Evolutionary conservation across 2,113 vertebrate species (phyloP), one percentile per base, ranked within the genome.

Genomic region (Campylorhamphus procurvoides): DNA sequence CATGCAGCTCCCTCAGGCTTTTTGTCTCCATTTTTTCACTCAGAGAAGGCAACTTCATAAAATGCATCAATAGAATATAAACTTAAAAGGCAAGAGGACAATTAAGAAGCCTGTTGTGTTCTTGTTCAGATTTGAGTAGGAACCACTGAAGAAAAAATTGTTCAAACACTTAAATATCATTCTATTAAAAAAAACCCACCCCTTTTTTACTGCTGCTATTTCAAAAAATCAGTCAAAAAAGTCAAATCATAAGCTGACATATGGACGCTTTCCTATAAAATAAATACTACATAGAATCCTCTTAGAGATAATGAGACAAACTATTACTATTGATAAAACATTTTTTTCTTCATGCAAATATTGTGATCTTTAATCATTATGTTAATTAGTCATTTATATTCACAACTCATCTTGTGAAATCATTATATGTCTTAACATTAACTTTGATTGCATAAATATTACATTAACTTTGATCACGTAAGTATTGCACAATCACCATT

Each of bases 391-490:
- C 94, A 98, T 98, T 97, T 97, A 97, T 97, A 98, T 98, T 98
- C 97, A 97, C 86, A 87, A 56, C 46, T 96, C 87, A 93, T 88
- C 77, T 94, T 69, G 89, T 90, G 96, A 97, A 97, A 98, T 97
- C 92, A 91, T 97, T 97, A 95, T 84, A 97, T 98, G 64, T 93
- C 94, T 97, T 98, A 97, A 98, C 90, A 95, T 97, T 97, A 97
- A 97, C 91, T 96, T 94, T 98, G 97, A 98, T 98, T 98, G 95
- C 96, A 98, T 98, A 98, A 98, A 98, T 98, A 98, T 98, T 98
- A 80, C 97, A 98, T 98, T 98, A 97, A 95, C 89, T 98, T 97
- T 95, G 96, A 96, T 98, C 96, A 96, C 10, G 20, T 53, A 96
- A 93, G 59, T 95, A 96, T 94, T 96, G 94, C 88, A 96, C 84